Evolutionary conservation across 2,113 vertebrate genomes (phyloP).

Genomic region (Colius striatus): DNA sequence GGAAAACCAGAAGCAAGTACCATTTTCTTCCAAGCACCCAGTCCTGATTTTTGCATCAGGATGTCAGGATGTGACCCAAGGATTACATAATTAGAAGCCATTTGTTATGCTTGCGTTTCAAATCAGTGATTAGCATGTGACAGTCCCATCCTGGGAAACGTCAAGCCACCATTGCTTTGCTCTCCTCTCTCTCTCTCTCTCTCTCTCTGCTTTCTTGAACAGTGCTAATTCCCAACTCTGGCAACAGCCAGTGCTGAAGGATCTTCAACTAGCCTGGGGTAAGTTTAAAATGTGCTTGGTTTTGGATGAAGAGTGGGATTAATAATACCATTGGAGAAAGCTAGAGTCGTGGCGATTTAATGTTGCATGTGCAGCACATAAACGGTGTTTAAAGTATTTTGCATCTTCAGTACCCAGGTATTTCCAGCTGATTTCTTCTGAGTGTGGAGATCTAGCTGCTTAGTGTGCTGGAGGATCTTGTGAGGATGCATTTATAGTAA

Average conservation of each 20-base stretch:
- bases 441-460: background rate
- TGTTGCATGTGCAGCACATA: background rate
- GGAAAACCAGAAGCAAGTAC: background rate
- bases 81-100: conserved; percentile 80
- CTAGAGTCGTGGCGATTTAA: background rate
- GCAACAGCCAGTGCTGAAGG: conserved; percentile 44
- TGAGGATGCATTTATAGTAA: background rate
- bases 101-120: conserved; percentile 75
- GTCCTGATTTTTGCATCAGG: conserved; percentile 69
- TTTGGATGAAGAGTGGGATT: background rate
- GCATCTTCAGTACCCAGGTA: background rate
- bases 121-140: conserved; percentile 74
- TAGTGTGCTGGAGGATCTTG: background rate
- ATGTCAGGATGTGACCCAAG: conserved; percentile 72
- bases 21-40: conserved; percentile 36
- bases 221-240: conserved; percentile 64
- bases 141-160: conserved; percentile 70
- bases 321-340: background rate
- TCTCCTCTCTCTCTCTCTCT: conserved; percentile 49
- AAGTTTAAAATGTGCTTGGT: conserved; percentile 44
- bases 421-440: conserved; percentile 9
- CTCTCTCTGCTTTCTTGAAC: conserved; percentile 60
- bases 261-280: conserved; percentile 71
- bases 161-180: conserved; percentile 28
- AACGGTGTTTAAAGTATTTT: background rate